phyloP scores from a whole-genome alignment of 2,797 vertebrate genomes.

The Taeniopygia guttata region DNA sequence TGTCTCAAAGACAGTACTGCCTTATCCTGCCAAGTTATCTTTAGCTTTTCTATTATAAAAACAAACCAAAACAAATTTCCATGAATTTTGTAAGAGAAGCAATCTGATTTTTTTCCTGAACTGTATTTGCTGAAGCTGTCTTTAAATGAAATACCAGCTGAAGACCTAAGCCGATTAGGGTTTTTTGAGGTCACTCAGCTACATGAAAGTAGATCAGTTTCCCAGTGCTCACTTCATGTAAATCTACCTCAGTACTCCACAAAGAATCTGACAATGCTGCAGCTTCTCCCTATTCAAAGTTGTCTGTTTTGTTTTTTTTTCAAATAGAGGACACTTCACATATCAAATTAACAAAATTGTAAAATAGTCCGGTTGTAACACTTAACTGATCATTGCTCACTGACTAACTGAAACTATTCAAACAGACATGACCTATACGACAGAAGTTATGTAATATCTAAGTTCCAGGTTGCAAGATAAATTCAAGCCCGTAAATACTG shows the following conservation, averaged over 20 bases:
- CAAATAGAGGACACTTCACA: background rate
- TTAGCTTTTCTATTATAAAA: background rate
- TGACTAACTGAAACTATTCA: background rate
- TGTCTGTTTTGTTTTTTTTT: background rate
- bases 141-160: conserved; percentile 45
- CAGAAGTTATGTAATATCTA: background rate
- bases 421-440: background rate
- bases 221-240: background rate
- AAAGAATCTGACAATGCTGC: background rate
- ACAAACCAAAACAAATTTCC: background rate
- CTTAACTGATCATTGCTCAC: background rate
- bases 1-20: background rate
- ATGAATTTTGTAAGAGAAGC: background rate
- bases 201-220: conserved; percentile 33
- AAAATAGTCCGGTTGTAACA: background rate
- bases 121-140: conserved; percentile 5
- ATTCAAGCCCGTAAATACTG: background rate
- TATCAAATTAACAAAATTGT: background rate
- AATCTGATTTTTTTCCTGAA: background rate
- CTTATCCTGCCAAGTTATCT: background rate
- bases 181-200: conserved; percentile 59
- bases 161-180: conserved; percentile 64
- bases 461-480: background rate
- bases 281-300: background rate
- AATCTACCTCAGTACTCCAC: background rate